phyloP scores from a whole-genome alignment of 35 echinoderm and acorn worm genomes.

The Strongylocentrotus purpuratus region DNA sequence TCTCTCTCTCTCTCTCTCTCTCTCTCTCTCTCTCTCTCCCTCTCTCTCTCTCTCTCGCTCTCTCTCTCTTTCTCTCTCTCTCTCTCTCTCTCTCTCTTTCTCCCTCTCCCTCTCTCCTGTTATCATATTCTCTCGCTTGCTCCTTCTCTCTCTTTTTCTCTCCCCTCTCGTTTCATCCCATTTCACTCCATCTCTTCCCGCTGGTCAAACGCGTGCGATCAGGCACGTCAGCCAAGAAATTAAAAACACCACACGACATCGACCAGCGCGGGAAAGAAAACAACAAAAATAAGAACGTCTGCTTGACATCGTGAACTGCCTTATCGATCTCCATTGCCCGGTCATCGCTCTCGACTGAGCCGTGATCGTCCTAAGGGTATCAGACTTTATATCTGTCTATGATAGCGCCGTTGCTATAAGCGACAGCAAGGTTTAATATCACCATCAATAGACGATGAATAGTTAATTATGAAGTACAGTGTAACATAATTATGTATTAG shows the following conservation, averaged over 20 bases:
- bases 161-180: background rate
- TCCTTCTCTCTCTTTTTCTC: background rate
- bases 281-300: background rate
- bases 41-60: no score
- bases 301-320: background rate
- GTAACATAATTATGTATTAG: no score
- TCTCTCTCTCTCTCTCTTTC: background rate
- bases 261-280: background rate
- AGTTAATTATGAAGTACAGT: no score
- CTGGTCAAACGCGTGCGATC: background rate
- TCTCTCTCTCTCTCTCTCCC: no score
- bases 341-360: background rate
- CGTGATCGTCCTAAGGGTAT: background rate
- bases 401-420: background rate
- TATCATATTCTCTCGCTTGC: background rate
- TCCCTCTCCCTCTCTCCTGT: background rate
- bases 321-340: background rate
- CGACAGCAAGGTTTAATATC: no score
- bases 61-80: no score
- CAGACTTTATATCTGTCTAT: background rate
- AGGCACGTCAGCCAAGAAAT: slow-evolving; percentile 8
- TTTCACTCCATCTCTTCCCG: background rate
- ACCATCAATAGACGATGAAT: no score
- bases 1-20: background rate
- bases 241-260: background rate